Evolutionary conservation across 2,797 vertebrate genomes (phyloP), one percentile per base, ranked within the genome.

Genomic region (Acropternis orthonyx): DNA sequence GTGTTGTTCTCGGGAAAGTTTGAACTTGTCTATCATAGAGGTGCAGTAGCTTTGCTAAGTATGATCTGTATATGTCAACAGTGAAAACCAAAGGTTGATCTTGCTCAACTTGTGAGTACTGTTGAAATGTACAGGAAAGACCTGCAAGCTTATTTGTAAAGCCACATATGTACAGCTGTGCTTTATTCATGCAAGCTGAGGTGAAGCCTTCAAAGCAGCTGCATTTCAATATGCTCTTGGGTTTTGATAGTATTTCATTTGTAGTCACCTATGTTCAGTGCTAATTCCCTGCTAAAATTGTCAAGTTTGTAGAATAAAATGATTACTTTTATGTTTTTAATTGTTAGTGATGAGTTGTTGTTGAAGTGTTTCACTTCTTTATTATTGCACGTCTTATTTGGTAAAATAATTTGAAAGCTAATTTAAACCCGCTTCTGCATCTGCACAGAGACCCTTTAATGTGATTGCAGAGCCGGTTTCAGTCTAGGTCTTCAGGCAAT

Each of bases 291-390:
- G 73, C 48, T 84, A 59, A 91, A 92, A 63, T 12, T 88, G 59
- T 88, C 28, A 39, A 59, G 69, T 69, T 69, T 68, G 58, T 85
- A 89, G 69, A 96, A 93, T 86, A 81, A 96, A 94, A 67, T 52
- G 2, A 59, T 63, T 78, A 36, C 75, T 74, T 93, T 62, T 39
- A 54, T 71, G 36, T 56, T 89, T 91, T 79, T 82, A 87, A 91
- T 95, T 88, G 73, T 72, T 84, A 79, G 51, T 55, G 58, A 48
- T 68, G 63, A 85, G 62, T 79, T 92, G 48, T 72, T 54, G 43
- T 55, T 85, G 32, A 91, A 79, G 54, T 56, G 48, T 91, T 93
- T 83, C 18, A 49, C 55, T 78, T 83, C 63, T 92, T 80, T 84
- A 87, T 80, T 85, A 65, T 0, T 77, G 36, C 68, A 68, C 93